These are phyloP conservation scores for Hypsopygia costalis DNA, from an alignment of 2,888 invertebrate species.

Conservation along the genomic window DNA sequence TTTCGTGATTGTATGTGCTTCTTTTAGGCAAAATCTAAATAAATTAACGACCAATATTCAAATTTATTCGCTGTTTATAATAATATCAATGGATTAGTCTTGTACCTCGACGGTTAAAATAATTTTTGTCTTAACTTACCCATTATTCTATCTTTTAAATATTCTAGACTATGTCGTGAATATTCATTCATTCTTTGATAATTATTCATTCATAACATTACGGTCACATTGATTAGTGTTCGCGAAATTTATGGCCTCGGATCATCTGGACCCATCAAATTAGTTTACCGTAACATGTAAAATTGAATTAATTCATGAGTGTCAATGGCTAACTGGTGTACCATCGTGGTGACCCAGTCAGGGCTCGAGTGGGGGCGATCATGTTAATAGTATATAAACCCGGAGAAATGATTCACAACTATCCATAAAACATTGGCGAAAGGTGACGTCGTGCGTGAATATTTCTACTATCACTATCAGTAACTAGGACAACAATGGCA, in stretches of 20 bases:
- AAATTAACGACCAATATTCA: no score
- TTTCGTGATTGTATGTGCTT: no score
- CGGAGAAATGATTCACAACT: slow-evolving; percentile 57
- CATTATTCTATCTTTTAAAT: not conserved
- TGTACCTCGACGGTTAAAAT: not conserved
- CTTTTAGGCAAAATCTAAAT: no score
- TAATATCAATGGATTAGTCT: not conserved
- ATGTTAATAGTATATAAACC: slow-evolving; percentile 61
- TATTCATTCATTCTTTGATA: not conserved
- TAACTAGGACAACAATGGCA: slow-evolving; percentile 41
- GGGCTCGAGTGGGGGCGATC: slow-evolving; percentile 51
- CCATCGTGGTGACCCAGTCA: slow-evolving; percentile 52
- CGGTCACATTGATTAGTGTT: not conserved
- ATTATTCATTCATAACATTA: not conserved
- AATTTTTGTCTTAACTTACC: not conserved
- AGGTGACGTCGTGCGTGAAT: slow-evolving; percentile 33
- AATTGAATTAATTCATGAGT: slow-evolving; percentile 58
- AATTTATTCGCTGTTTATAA: no score
- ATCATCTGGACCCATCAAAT: slow-evolving; percentile 45
- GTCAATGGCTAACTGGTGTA: slow-evolving; percentile 50
- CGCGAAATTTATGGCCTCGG: slow-evolving; percentile 27
- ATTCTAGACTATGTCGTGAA: not conserved
- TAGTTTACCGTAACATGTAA: slow-evolving; percentile 57
- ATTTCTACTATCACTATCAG: slow-evolving; percentile 20
- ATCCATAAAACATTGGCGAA: slow-evolving; percentile 56